Base-by-base conservation (phyloP, 2,113 vertebrate genomes). In the Andinoacara biseriatus region DNA sequence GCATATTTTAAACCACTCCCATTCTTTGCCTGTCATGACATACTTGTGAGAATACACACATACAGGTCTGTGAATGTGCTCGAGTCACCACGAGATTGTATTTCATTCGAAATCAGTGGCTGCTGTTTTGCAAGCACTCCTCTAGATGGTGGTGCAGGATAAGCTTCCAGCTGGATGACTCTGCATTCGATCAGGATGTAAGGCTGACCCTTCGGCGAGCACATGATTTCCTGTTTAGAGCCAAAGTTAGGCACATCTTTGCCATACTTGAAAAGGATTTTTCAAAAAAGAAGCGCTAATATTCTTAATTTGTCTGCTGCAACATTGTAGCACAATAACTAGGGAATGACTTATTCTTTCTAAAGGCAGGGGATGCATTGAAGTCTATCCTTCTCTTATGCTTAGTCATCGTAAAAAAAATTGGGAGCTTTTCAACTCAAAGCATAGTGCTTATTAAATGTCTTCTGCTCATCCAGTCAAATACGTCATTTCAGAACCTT, bases 121-220 rank as follows among this genome's bases (percentile, higher is more conserved):
- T 86, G 90, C 43, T 22, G 15, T 82, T 80, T 29, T 20, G 5
- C 0, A 5, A 9, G 0, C 46, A 22, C 0, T 33, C 80, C 92
- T 54, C 76, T 81, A 93, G 91, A 56, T 92, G 90, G 90, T 1
- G 35, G 3, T 90, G 61, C 61, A 89, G 87, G 82, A 90, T 80
- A 87, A 83, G n/a, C 3, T 54, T 24, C 22, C 0, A 5, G 3
- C 4, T 17, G 10, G 5, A 35, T 10, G 24, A 13, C 0, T n/a
- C 15, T 49, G 29, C 2, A 0, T 31, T 17, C 17, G 18, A 43
- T 22, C 46, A 72, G 67, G 49, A 29, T 54, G 46, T 52, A n/a
- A 31, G 26, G 10, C 26, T 31, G 67, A 72, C 2, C 46, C 26
- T 52, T 20, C n/a, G 6, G 46, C 0, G 17, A 5, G 24, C 52